Base-by-base conservation (phyloP, 2,888 invertebrate species). In the Escarpia spicata region DNA sequence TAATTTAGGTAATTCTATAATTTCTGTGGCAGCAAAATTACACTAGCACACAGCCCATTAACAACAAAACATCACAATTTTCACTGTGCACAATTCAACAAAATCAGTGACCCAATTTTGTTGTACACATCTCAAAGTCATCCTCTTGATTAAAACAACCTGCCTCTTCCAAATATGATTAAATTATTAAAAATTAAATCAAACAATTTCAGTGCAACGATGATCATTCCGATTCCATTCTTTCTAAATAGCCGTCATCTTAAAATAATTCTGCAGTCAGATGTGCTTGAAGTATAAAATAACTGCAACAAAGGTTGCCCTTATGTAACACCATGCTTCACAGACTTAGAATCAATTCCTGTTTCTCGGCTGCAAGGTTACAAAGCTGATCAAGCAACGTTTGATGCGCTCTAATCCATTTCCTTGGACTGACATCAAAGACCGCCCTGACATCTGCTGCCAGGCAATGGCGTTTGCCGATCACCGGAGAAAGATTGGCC, bases 401-500 rank as follows among this genome's bases (percentile, higher is more conserved):
- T 75, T 75, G 75, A 75, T 75, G 75, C 75, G 4, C 75, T 26
- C 75, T 75, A 75, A 75, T 75, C 75, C 75, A 75, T 75, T 75
- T 75, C 75, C n/a, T 75, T 75, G 75, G 75, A 75, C 15, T 26
- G 26, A 75, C 75, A 75, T 75, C 75, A 75, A 75, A 75, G 75
- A 75, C 75, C 19, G 75, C 26, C 75, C 75, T 75, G 75, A 75
- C 75, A 75, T 75, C 75, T 75, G 75, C 75, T 75, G 75, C 75
- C 75, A 75, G 4, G 75, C 75, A 26, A 75, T 75, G 75, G 75
- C 75, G 75, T 75, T 75, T n/a, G n/a, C 75, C 75, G 75, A 75
- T 75, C 75, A 75, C 75, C n/a, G 26, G 75, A 75, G 75, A 75
- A 75, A 75, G 75, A 75, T 75, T 75, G 75, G 75, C 75, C 75